phyloP scores from a whole-genome alignment of 2,113 vertebrate species.

The Panurus biarmicus region DNA sequence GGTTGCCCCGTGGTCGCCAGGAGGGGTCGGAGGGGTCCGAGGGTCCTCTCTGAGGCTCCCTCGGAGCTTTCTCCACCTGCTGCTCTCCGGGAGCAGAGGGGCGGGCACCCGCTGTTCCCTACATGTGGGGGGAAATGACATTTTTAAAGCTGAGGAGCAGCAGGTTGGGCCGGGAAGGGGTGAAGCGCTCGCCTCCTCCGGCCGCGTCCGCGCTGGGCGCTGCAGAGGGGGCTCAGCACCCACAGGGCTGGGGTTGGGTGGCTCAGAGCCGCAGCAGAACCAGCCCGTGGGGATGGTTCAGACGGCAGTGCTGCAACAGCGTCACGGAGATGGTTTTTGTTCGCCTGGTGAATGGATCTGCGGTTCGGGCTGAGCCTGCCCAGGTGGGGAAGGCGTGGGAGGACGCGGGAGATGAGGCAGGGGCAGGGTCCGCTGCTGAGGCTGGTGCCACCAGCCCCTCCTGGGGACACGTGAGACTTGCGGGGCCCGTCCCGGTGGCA shows the following conservation, averaged over 20 bases:
- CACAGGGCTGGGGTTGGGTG: accelerated
- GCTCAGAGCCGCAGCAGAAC: not conserved
- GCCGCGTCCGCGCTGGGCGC: not conserved
- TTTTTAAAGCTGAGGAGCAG: not conserved
- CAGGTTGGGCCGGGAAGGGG: not conserved
- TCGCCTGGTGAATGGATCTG: not conserved
- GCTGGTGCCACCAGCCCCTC: not conserved
- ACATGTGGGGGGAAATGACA: accelerated
- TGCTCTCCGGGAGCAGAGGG: not conserved
- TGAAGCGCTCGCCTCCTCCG: accelerated
- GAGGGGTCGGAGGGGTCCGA: not conserved
- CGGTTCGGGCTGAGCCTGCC: not conserved
- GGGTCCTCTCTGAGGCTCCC: not conserved
- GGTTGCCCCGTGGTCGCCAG: not conserved
- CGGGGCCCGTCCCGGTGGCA: not conserved
- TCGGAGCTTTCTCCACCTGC: not conserved
- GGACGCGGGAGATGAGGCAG: not conserved
- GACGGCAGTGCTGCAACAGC: accelerated
- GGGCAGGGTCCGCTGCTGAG: not conserved
- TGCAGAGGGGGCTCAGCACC: not conserved
- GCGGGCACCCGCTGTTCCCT: not conserved
- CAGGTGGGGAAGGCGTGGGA: not conserved
- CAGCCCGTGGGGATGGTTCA: accelerated
- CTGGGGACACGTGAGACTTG: accelerated
- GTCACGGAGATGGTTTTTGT: not conserved